Conservation (phyloP, 2,113 vertebrate genomes). For the Entomyzon cyanotis region DNA sequence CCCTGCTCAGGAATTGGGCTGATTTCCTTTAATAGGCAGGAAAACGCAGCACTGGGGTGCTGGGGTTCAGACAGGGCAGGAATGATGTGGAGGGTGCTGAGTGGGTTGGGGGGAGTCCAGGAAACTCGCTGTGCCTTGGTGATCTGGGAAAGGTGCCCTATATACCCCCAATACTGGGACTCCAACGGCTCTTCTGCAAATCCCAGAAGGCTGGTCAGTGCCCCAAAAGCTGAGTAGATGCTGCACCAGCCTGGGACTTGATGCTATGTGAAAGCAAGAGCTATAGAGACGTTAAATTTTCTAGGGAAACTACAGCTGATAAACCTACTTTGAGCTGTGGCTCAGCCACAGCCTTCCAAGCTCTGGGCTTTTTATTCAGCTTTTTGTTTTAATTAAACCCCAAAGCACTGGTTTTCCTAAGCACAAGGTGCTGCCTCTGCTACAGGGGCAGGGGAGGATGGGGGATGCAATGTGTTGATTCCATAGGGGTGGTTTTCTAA, state of each 20-base stretch:
- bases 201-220: not conserved
- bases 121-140: not conserved
- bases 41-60: accelerated
- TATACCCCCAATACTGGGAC: not conserved
- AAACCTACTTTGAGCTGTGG: not conserved
- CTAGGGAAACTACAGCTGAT: not conserved
- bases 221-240: not conserved
- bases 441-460: not conserved
- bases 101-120: not conserved
- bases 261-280: not conserved
- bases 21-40: not conserved
- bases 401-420: not conserved
- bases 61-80: not conserved
- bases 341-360: not conserved
- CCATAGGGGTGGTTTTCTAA: accelerated
- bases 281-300: not conserved
- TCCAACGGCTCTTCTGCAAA: not conserved
- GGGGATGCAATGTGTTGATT: not conserved
- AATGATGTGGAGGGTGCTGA: not conserved
- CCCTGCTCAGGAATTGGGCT: no score
- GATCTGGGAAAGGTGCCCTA: not conserved
- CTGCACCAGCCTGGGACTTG: not conserved
- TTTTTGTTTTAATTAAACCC: not conserved
- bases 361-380: not conserved
- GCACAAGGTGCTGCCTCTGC: not conserved